Conservation (phyloP, 2,888 invertebrate genomes). For the Patella ulyssiponensis region DNA sequence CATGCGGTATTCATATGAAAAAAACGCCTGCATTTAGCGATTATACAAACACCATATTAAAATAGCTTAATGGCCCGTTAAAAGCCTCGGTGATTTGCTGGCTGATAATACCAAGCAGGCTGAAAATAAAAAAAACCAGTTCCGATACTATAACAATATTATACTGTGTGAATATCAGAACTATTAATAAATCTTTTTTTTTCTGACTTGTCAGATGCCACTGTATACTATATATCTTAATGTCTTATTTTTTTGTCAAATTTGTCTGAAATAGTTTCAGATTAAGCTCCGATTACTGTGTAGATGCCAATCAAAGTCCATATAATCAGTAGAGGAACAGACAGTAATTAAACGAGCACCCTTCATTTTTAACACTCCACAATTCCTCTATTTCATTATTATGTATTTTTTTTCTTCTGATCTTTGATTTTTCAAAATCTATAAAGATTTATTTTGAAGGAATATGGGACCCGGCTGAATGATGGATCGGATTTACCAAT, state of each 20-base stretch:
- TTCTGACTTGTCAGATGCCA: constrained; percentile 1
- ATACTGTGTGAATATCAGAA: neutral
- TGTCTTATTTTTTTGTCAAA: constrained; percentile 5
- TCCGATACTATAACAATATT: neutral
- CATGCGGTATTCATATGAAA: no score
- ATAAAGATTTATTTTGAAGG: no score
- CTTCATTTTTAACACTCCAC: neutral
- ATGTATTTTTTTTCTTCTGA: constrained; percentile 4
- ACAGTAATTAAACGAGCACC: constrained; percentile 1
- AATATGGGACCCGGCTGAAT: no score
- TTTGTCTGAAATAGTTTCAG: constrained; percentile 11
- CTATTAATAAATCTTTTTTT: constrained; percentile 7
- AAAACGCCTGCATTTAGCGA: no score
- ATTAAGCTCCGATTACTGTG: constrained; percentile 7
- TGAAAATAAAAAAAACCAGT: neutral
- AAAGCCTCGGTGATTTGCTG: constrained; percentile 4
- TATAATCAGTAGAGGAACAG: neutral
- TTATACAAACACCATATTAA: neutral
- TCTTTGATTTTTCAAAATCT: neutral
- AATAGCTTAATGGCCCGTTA: constrained; percentile 6
- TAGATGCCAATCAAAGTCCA: neutral
- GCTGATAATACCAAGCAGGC: no score
- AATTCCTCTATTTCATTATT: neutral
- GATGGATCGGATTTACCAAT: no score
- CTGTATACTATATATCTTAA: constrained; percentile 6